Percentiles rank a stretch among this genome's conserved stretches.
These are phyloP conservation scores for Coracopsis vasa DNA, from an alignment of 2,113 vertebrate genomes.

Conservation along the genomic window DNA sequence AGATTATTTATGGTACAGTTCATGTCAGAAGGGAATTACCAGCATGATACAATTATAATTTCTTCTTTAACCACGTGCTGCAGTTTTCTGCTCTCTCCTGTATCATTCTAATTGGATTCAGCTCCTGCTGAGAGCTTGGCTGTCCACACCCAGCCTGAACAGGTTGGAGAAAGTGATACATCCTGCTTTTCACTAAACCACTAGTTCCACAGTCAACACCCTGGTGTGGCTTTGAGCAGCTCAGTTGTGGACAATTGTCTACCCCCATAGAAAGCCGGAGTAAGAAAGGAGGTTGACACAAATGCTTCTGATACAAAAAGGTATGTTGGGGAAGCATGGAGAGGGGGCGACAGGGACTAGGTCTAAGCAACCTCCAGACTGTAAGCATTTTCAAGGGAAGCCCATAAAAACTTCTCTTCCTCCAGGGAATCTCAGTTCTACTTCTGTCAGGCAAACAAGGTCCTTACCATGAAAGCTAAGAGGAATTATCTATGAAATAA, in stretches of 20 bases:
- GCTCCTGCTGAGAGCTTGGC: neutral
- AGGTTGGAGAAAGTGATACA: conserved; percentile 24
- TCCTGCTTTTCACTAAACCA: neutral
- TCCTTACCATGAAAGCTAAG: neutral
- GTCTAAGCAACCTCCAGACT: neutral
- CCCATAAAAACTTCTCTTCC: neutral
- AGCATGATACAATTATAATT: conserved; percentile 45
- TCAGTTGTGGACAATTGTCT: neutral
- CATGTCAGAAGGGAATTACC: conserved; percentile 62
- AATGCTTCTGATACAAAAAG: neutral
- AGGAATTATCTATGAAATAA: neutral
- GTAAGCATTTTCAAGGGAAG: neutral
- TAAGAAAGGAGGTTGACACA: neutral
- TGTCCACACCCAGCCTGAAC: neutral
- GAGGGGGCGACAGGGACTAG: neutral
- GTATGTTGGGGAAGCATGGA: rapidly evolving
- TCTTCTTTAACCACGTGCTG: neutral
- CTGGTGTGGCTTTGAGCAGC: neutral
- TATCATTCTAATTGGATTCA: conserved; percentile 24
- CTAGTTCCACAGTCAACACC: neutral
- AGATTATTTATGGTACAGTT: conserved; percentile 59
- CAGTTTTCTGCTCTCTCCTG: conserved; percentile 11
- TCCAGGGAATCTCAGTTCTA: neutral
- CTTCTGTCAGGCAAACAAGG: neutral
- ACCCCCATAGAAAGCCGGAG: neutral